Evolutionary conservation across 2,888 invertebrate genomes (phyloP), one percentile per base, ranked within the genome.

Genomic region (Siphlonurus alternatus): DNA sequence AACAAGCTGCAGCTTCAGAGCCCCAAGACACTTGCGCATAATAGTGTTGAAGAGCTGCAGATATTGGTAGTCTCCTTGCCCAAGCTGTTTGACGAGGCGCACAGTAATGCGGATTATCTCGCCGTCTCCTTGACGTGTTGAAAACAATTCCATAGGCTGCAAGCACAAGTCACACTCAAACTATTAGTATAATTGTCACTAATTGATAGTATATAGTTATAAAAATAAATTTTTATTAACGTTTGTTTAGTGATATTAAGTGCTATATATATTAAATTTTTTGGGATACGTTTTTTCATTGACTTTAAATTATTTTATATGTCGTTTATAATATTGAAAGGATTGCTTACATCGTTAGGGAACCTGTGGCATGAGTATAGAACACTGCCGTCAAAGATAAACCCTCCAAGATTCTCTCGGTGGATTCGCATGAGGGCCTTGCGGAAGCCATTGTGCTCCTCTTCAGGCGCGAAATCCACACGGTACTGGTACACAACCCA

Each of bases 31-130:
- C 70, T 84, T 86, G 1, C 89, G 77, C 68, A 91, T 80, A 0
- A 91, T 82, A 2, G 91, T 82, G 70, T 92, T 91, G 66, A 89
- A 86, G 0, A 92, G 79, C 70, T 89, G 89, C 0, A 89, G 73
- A 68, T 87, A 87, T 62, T 85, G 83, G 51, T 80, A 80, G 69
- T 89, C 88, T 0, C 84, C 84, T 15, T 38, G 38, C 38, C 15
- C 38, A 10, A 38, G 7, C 15, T 38, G 38, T 15, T 38, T 38
- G 38, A 38, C 15, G 38, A 38, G 15, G 7, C 38, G 5, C 7
- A 38, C 15, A 15, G 38, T 38, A 15, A 38, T 38, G 15, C 38
- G 38, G 5, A 38, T 38, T 15, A 10, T 5, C 38, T 38, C 38
- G 15, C 15, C 38, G 15, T 5, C 15, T 38, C 38, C 38, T 10